Evolutionary conservation across 1,140 invertebrate species (phyloP).

Genomic region (Battus philenor): DNA sequence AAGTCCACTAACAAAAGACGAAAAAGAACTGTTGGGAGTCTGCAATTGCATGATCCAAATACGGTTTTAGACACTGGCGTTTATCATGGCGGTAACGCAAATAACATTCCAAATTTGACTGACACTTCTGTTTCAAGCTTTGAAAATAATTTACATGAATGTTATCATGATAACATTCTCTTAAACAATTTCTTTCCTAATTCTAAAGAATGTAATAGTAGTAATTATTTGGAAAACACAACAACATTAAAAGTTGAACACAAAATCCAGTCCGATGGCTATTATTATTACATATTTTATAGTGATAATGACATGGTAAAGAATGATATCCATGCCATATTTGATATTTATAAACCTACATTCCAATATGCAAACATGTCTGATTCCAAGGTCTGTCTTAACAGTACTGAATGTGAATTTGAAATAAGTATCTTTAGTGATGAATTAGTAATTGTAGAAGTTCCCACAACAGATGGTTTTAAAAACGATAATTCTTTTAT

Average conservation of each 20-base stretch:
- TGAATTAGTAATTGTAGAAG: slow-evolving; percentile 87
- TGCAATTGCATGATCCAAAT: slow-evolving; percentile 73
- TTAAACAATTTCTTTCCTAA: slow-evolving; percentile 82
- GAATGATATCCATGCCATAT: slow-evolving; percentile 88
- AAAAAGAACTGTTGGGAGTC: slow-evolving; percentile 37
- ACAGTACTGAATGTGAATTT: slow-evolving; percentile 85
- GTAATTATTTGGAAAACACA: slow-evolving; percentile 80
- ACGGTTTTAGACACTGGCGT: slow-evolving; percentile 83
- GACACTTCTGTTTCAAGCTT: slow-evolving; percentile 85
- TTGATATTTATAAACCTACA: slow-evolving; percentile 89
- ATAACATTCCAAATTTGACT: slow-evolving; percentile 70
- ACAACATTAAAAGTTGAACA: slow-evolving; percentile 80
- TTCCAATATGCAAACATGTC: slow-evolving; percentile 85
- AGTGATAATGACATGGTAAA: slow-evolving; percentile 87
- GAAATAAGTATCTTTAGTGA: slow-evolving; percentile 81
- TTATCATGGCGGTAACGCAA: slow-evolving; percentile 84
- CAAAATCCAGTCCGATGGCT: slow-evolving; percentile 83
- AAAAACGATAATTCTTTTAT: slow-evolving; percentile 83
- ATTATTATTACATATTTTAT: slow-evolving; percentile 92
- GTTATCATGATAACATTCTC: slow-evolving; percentile 84
- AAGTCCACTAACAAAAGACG: slow-evolving; percentile 15
- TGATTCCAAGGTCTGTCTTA: slow-evolving; percentile 81
- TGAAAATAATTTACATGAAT: slow-evolving; percentile 83
- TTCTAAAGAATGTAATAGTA: slow-evolving; percentile 80
- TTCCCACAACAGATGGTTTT: slow-evolving; percentile 86